These are phyloP conservation scores for Prenolepis imparis DNA, from an alignment of 2,888 invertebrate genomes.

Conservation along the genomic window DNA sequence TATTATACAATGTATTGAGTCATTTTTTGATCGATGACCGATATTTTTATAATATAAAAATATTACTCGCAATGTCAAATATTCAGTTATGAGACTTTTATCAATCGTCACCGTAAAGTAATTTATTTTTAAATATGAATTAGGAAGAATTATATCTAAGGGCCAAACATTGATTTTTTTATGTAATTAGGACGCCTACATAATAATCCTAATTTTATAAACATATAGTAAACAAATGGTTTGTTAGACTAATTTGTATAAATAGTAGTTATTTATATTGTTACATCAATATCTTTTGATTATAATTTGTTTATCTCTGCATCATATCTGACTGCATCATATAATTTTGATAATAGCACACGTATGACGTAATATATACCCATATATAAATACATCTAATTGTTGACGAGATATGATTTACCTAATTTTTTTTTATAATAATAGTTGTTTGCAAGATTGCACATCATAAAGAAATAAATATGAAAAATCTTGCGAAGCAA, in stretches of 20 bases:
- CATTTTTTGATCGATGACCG: neutral
- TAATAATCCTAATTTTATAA: neutral
- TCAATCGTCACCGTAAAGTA: neutral
- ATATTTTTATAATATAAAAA: neutral
- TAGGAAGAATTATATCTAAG: neutral
- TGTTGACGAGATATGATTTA: neutral
- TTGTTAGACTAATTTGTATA: neutral
- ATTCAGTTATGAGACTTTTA: neutral
- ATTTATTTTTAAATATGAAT: neutral
- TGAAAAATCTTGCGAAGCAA: neutral
- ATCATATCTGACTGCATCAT: neutral
- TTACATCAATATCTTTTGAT: neutral
- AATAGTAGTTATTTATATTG: neutral
- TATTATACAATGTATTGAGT: neutral
- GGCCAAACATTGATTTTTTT: neutral
- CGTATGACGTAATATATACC: neutral
- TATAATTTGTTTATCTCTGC: constrained; percentile 4
- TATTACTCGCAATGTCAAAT: neutral
- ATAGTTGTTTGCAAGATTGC: neutral
- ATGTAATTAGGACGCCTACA: neutral
- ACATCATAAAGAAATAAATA: neutral
- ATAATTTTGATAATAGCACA: neutral
- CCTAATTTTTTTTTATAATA: neutral
- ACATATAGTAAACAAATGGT: neutral
- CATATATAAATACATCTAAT: neutral